Evolutionary conservation across 1,140 invertebrate genomes (phyloP), one percentile per base, ranked within the genome.

Genomic region (Ceratoteleas bidentatus): DNA sequence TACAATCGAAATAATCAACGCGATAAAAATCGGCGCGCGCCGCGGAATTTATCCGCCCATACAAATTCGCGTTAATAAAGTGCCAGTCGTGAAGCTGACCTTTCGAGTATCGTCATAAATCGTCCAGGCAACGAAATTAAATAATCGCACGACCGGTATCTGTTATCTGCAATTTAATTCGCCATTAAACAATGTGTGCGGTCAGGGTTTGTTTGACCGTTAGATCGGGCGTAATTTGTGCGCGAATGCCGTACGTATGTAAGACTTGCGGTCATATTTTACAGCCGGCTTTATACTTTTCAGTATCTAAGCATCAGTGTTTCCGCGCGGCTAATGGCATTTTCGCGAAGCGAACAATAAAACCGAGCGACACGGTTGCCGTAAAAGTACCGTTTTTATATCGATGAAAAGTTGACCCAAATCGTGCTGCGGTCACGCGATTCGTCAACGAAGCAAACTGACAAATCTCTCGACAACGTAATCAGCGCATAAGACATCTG

Each of bases 171-270:
- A 73, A 68, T 80, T 68, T 68, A 80, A 68, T 73, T 74, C 74
- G 77, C 70, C 64, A 69, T 69, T 80, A 69, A 80, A 74, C 77
- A 69, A 73, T 80, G 62, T 34, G 33, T n/a, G 64, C 50, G 61
- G 64, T 45, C 69, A 80, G 57, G 52, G 64, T 74, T 80, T 58
- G 77, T 64, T 69, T 66, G 45, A 75, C 69, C 70, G 69, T 57
- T 62, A 57, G 50, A 62, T 2, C 24, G 24, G 24, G 54, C 40
- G 40, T 49, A 73, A 79, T 79, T 66, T 68, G 47, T 36, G 6
- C 49, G 10, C 43, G 14, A 2, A 6, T 43, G 50, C 65, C 36
- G 54, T 69, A 57, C 58, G 16, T 38, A 10, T 56, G 38, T 32
- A 11, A 49, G 57, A 66, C 15, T 32, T 10, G 13, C 60, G 3